Conservation (phyloP, 1,140 invertebrate genomes). For the Aricia agestis region DNA sequence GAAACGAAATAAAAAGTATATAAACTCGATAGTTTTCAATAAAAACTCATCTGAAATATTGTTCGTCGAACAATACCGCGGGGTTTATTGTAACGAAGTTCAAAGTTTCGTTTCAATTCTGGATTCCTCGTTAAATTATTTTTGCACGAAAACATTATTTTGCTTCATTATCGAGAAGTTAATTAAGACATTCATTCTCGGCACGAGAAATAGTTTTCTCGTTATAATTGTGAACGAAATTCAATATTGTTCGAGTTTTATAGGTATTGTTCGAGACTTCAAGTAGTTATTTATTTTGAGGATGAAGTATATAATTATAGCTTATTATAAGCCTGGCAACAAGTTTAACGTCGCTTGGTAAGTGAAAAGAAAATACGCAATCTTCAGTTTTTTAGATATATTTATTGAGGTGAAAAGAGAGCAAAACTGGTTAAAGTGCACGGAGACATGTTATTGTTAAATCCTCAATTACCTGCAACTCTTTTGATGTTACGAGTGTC, state of each 20-base stretch:
- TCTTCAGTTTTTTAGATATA: no score
- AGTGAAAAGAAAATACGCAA: no score
- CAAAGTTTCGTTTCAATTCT: not conserved
- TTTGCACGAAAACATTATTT: conserved; percentile 1
- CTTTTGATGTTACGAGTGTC: no score
- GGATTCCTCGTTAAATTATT: not conserved
- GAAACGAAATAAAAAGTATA: not conserved
- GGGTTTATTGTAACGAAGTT: not conserved
- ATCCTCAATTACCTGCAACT: no score
- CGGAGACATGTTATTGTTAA: no score
- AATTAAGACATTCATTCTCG: not conserved
- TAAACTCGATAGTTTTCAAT: not conserved
- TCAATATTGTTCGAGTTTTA: not conserved
- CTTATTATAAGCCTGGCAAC: no score
- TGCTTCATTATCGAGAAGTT: conserved; percentile 3
- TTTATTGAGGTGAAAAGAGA: no score
- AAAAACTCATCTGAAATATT: not conserved
- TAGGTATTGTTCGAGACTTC: not conserved
- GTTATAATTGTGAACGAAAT: conserved; percentile 1
- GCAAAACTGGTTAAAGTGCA: no score
- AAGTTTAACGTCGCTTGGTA: no score
- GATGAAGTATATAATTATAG: no score
- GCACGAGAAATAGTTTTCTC: not conserved
- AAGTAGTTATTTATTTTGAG: no score
- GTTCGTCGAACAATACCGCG: not conserved